Conservation (phyloP, 2,888 invertebrate species). For the Microctonus aethiopoides region DNA sequence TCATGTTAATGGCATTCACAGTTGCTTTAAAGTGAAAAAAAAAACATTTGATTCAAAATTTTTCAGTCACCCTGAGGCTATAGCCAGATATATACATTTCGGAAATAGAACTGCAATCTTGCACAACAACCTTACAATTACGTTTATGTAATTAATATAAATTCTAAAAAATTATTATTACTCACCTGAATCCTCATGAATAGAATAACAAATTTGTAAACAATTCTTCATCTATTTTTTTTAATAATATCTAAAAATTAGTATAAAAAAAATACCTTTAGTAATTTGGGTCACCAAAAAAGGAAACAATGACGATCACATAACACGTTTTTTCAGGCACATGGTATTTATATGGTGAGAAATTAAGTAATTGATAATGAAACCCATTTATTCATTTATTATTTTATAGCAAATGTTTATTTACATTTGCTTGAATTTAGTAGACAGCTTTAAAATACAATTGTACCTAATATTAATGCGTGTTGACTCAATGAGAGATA, state of each 20-base stretch:
- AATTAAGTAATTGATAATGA: neutral
- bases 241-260: neutral
- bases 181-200: too few species aligned
- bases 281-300: neutral
- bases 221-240: neutral
- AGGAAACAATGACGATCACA: neutral
- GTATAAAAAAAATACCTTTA: neutral
- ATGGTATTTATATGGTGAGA: neutral
- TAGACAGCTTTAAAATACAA: too few species aligned
- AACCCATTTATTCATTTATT: neutral
- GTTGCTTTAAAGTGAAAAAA: neutral
- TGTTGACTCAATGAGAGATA: too few species aligned
- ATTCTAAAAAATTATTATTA: too few species aligned
- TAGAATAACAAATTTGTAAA: too few species aligned
- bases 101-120: too few species aligned
- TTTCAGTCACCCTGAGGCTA: too few species aligned
- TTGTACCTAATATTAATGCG: too few species aligned
- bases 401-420: neutral
- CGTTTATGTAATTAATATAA: too few species aligned
- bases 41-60: neutral
- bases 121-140: too few species aligned
- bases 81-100: too few species aligned
- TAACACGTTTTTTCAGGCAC: neutral
- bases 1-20: neutral
- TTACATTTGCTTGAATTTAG: neutral